Evolutionary conservation across 2,888 invertebrate genomes (phyloP).

Genomic region (Pachycephus smyrnensis): DNA sequence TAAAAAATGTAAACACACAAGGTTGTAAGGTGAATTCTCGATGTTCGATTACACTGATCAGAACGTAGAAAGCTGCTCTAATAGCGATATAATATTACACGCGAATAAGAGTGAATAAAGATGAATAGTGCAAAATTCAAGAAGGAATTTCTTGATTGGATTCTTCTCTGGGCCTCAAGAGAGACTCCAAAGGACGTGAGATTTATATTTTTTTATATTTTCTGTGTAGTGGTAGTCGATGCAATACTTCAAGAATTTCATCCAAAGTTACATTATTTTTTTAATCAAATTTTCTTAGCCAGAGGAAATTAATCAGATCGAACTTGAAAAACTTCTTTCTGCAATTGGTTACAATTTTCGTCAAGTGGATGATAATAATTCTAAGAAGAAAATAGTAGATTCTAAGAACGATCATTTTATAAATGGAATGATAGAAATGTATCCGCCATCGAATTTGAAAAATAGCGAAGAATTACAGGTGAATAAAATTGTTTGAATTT

Average conservation of each 20-base stretch:
- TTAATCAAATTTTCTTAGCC: background rate
- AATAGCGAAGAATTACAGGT: background rate
- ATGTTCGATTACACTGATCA: background rate
- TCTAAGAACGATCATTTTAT: background rate
- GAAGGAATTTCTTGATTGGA: background rate
- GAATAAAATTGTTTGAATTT: background rate
- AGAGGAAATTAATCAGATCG: background rate
- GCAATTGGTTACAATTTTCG: background rate
- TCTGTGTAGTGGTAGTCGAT: background rate
- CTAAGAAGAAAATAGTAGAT: background rate
- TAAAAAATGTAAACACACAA: background rate
- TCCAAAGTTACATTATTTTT: background rate
- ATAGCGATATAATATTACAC: background rate
- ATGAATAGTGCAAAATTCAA: background rate
- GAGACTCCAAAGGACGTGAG: background rate
- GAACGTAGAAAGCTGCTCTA: background rate
- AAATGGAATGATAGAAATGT: background rate
- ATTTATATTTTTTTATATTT: background rate
- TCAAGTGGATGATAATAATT: background rate
- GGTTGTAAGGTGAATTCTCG: background rate
- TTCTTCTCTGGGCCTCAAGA: background rate
- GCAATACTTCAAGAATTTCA: background rate
- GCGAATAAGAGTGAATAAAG: background rate
- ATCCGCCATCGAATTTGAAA: background rate
- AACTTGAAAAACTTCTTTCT: background rate